Conservation (phyloP, 2,888 invertebrate species). For the Andrena minutula region DNA sequence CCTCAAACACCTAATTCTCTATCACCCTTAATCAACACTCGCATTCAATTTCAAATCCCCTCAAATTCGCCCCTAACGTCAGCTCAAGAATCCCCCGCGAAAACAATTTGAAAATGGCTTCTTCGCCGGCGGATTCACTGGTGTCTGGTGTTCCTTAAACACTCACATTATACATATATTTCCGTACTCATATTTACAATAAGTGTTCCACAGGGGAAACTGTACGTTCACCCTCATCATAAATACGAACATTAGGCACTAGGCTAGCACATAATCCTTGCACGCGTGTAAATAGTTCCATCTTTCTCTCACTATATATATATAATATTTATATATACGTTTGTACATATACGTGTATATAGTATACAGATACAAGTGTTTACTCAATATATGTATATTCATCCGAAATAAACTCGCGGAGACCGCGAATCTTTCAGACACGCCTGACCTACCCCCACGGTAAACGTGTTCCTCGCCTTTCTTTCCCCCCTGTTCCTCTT, state of each 20-base stretch:
- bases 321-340: conserved; percentile 51
- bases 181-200: conserved; percentile 81
- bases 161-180: conserved; percentile 80
- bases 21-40: background rate
- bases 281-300: conserved; percentile 59
- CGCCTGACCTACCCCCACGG: conserved; percentile 3
- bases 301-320: conserved; percentile 39
- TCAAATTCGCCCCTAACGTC: background rate
- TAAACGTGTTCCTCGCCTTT: background rate
- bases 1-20: background rate
- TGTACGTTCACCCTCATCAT: conserved; percentile 72
- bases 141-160: conserved; percentile 75
- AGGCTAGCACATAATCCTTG: conserved; percentile 70
- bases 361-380: conserved; percentile 49
- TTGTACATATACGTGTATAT: conserved; percentile 62
- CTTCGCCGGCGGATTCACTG: conserved; percentile 74
- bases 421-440: conserved; percentile 22
- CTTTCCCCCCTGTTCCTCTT: background rate
- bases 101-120: conserved; percentile 78
- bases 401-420: conserved; percentile 38
- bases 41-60: background rate
- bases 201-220: conserved; percentile 71
- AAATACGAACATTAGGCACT: conserved; percentile 77
- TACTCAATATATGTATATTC: conserved; percentile 39
- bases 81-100: background rate